A percentile compares a stretch with the other conserved stretches of the same genome.
Conservation (phyloP, 1,140 invertebrate species). For the Scaptomyza pallida region DNA sequence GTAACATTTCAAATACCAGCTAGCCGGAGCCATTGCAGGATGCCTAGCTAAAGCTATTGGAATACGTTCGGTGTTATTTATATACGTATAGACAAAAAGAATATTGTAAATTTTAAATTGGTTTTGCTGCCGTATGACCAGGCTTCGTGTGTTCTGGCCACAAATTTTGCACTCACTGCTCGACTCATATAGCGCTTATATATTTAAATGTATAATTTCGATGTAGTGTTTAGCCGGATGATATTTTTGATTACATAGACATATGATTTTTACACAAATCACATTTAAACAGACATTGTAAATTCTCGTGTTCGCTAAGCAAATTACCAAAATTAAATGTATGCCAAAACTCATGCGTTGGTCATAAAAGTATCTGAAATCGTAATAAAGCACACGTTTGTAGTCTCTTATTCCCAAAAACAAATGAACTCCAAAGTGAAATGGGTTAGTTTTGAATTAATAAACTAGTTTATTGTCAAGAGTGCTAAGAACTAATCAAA, state of each 20-base stretch:
- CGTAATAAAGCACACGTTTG: conserved; percentile 26
- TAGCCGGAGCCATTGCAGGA: background rate
- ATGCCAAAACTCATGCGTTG: conserved; percentile 3
- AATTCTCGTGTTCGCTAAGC: conserved; percentile 7
- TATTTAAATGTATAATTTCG: conserved; percentile 41
- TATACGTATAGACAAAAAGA: conserved; percentile 4
- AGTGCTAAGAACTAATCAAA: conserved; percentile 68
- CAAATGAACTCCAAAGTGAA: background rate
- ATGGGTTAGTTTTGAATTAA: conserved; percentile 43
- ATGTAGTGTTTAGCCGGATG: conserved; percentile 21
- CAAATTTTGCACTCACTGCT: conserved; percentile 18
- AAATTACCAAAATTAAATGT: conserved; percentile 6
- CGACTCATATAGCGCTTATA: conserved; percentile 37
- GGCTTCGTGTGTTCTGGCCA: conserved; percentile 1
- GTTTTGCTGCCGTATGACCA: conserved; percentile 22
- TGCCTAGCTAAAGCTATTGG: conserved; percentile 6
- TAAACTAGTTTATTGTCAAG: conserved; percentile 71
- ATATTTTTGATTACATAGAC: conserved; percentile 28
- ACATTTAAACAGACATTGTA: conserved; percentile 7
- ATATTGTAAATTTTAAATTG: conserved; percentile 60
- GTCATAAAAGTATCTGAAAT: conserved; percentile 5
- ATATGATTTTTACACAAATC: conserved; percentile 34
- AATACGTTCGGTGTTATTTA: conserved; percentile 37
- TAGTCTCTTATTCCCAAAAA: conserved; percentile 8
- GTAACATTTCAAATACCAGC: background rate